Evolutionary conservation across 2,888 invertebrate species (phyloP), one percentile per base, ranked within the genome.

Genomic region (Mythimna loreyi): DNA sequence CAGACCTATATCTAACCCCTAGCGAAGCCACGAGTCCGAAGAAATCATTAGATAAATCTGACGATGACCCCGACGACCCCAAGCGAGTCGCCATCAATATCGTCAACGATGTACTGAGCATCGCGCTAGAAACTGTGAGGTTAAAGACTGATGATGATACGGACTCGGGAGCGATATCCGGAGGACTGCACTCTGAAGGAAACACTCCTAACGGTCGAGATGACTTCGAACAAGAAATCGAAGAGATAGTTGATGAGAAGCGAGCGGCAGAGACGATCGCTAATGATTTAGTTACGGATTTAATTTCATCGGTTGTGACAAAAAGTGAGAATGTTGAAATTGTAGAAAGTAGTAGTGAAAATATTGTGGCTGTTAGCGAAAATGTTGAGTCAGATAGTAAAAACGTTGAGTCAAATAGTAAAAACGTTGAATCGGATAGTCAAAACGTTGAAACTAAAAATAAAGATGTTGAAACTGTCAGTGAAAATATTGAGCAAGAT

Each of bases 1-100:
- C 97, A 58, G 97, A 97, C 86, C 94, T 97, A 70, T 97, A 97
- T 86, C 91, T 97, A 75, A 97, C 97, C 59, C 97, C 97, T 28
- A 97, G 97, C 50, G 97, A 97, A 89, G 94, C 96, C 49, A 96
- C 96, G 82, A 96, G 96, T 82, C 96, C 96, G 78, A 93, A 92
- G 85, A 94, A 92, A 91, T 87, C 85, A 75, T 89, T 90, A 89
- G 95, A 95, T 84, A 95, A 95, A 91, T 92, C 92, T 89, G 96
- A 94, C 67, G 78, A 78, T 33, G 78, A 78, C 11, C 49, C 80
- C 4, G 78, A 78, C 45, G 94, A 95, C 78, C 95, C 95, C 6
- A 93, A 94, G 78, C 89, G 92, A 68, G 91, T 95, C 64, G 96
- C 96, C 55, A 91, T 94, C 47, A 94, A 93, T 75, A 96, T 96